Base-by-base conservation (phyloP, 2,113 vertebrate species). In the Daphoenositta chrysoptera region DNA sequence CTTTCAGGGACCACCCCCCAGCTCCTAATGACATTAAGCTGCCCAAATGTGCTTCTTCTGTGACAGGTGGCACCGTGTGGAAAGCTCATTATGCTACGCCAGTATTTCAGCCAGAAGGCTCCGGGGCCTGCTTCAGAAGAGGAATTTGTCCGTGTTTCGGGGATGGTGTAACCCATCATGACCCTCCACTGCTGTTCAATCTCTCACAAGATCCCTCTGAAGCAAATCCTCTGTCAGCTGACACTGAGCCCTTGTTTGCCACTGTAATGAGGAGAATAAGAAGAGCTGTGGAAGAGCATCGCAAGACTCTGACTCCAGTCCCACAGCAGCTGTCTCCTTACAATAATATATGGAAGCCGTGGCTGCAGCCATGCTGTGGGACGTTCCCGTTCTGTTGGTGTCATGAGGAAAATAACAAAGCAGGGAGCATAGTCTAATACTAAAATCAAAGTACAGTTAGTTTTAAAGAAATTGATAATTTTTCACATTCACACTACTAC, bases 351-450 rank as follows among this genome's bases (percentile, higher is more conserved):
- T 99, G 99, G 99, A 98, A 96, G 72, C 99, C 98, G 0, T 98
- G 98, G 98, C 97, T 99, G 39, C 99, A 99, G 96, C 98, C 98
- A 1, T 99, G 99, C 97, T 99, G 99, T 77, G 98, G 99, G 22
- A 98, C 88, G 0, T 99, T 99, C 93, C 99, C 98, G 0, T 98
- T 99, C 94, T 99, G 99, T 56, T 97, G 98, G 92, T 99, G 99
- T 82, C 42, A 87, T 11, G 92, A 96, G 61, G 92, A 93, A 86
- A 84, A 61, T 23, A 47, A 14, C 53, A 71, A 58, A 44, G 47
- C 15, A 11, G 37, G 57, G 3, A 10, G 27, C 15, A 40, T 7
- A n/a, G 26, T 77, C 66, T 81, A 87, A 92, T n/a, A 65, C 11
- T 10, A 61, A 72, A 83, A 57, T 27, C 20, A 37, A 70, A 81